Conservation (phyloP, 2,888 invertebrate genomes). For the Napeogenes inachia region DNA sequence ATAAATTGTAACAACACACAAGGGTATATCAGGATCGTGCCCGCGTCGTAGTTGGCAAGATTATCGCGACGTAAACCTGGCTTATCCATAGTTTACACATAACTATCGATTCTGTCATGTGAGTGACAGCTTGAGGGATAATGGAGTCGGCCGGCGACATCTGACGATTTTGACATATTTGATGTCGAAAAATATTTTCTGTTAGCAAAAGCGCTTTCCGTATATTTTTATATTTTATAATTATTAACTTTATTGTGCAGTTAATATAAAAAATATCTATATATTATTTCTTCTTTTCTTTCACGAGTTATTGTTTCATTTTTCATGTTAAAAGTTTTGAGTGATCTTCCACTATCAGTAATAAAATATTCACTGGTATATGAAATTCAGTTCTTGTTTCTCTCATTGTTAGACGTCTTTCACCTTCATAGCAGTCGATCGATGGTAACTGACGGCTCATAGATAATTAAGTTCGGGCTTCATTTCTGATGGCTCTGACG, state of each 20-base stretch:
- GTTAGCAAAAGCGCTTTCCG: neutral
- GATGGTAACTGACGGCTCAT: conserved; percentile 2
- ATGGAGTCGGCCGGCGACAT: conserved; percentile 32
- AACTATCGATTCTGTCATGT: conserved; percentile 52
- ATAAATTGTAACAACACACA: conserved; percentile 16
- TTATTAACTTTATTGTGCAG: too few species aligned
- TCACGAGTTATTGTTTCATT: too few species aligned
- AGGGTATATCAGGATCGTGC: conserved; percentile 46
- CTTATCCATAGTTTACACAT: conserved; percentile 57
- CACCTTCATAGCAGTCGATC: neutral
- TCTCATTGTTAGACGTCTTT: neutral
- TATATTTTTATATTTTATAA: too few species aligned
- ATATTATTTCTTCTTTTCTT: too few species aligned
- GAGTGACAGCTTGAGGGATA: conserved; percentile 51
- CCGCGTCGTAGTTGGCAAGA: conserved; percentile 50
- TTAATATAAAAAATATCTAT: too few species aligned
- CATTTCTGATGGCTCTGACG: conserved; percentile 2
- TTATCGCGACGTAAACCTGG: conserved; percentile 52
- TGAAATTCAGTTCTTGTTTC: neutral
- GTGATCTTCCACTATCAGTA: neutral
- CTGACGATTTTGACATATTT: conserved; percentile 24
- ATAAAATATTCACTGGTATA: conserved; percentile 1
- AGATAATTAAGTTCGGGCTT: neutral
- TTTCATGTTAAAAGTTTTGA: too few species aligned
- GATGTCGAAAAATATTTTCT: conserved; percentile 11